A percentile compares a stretch with the other conserved stretches of the same genome.
These are phyloP conservation scores for Nasonia giraulti DNA, from an alignment of 1,140 invertebrate genomes.

Conservation along the genomic window DNA sequence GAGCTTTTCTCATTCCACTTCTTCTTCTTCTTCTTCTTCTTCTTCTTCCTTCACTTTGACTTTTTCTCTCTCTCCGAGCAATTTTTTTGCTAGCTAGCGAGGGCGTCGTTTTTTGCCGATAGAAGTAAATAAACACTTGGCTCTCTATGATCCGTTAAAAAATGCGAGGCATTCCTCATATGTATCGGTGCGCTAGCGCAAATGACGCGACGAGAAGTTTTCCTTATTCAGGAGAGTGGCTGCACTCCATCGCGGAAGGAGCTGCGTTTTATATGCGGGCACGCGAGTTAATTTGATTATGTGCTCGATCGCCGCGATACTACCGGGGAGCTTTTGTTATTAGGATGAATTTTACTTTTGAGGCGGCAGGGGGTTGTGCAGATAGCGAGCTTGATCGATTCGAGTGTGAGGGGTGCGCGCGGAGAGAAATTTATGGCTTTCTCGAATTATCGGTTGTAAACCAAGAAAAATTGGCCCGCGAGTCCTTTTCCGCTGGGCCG, in stretches of 20 bases:
- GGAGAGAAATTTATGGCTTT: background rate
- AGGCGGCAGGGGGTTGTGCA: background rate
- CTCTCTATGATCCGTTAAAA: background rate
- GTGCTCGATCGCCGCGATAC: background rate
- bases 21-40: background rate
- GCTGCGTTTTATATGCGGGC: background rate
- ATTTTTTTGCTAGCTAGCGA: background rate
- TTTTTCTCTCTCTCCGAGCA: too few relatives aligned
- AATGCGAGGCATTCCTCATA: background rate
- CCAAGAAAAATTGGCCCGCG: background rate
- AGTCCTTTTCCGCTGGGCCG: background rate
- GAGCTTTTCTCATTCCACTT: conserved; percentile 21
- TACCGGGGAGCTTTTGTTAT: background rate
- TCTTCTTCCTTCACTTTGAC: too few relatives aligned
- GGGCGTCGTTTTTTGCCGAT: background rate
- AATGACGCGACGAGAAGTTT: background rate
- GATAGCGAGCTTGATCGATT: background rate
- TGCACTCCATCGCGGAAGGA: background rate
- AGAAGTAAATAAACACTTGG: conserved; percentile 24
- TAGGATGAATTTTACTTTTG: background rate
- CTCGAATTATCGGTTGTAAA: background rate
- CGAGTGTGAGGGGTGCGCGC: background rate
- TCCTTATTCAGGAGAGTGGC: background rate
- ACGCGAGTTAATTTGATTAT: conserved; percentile 6
- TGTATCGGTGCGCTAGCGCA: too few relatives aligned